Evolutionary conservation across 2,888 invertebrate genomes (phyloP), one percentile per base, ranked within the genome.

Genomic region (Coelopa pilipes): DNA sequence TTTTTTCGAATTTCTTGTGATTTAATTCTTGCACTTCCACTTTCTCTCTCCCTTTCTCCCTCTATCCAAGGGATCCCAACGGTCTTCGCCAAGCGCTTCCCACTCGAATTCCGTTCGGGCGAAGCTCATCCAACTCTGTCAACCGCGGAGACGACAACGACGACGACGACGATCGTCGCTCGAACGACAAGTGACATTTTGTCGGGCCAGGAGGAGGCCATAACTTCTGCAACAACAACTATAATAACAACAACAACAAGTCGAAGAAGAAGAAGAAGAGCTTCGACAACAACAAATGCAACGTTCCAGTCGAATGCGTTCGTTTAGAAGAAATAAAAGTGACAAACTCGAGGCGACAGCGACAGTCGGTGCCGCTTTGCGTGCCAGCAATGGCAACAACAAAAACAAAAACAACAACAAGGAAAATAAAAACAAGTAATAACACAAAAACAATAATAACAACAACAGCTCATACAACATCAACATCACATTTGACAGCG

Each of bases 301-400:
- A 17, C 57, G 57, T 59, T 59, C 57, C 17, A 59, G 21, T 59
- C 19, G 21, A 24, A 19, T 21, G 21, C 57, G 24, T 24, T 21
- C 11, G 57, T 59, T 59, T 12, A 9, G 57, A 59, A 59, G 57
- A 59, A 59, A 59, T 59, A 59, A 59, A 59, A 59, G 57, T 59
- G 57, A 59, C 57, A 59, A 59, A 24, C 21, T 59, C 19, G 17
- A 34, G 4, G 2, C 34, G 34, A 34, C 57, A 19, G 57, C 21
- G 57, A 57, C 57, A 21, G 57, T 24, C 13, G 24, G 57, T 21
- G 57, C 21, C 57, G 57, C 21, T 55, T 19, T 55, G 57, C 21
- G 57, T 19, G 57, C 7, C 11, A 19, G 7, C 21, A 21, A 19
- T 57, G 21, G 21, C n/a, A 59, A 24, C 57, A 59, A 13, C 57